Percentiles rank a stretch among this genome's conserved stretches.
These are phyloP conservation scores for Eurypyga helias DNA, from an alignment of 2,113 vertebrate genomes.

Conservation along the genomic window DNA sequence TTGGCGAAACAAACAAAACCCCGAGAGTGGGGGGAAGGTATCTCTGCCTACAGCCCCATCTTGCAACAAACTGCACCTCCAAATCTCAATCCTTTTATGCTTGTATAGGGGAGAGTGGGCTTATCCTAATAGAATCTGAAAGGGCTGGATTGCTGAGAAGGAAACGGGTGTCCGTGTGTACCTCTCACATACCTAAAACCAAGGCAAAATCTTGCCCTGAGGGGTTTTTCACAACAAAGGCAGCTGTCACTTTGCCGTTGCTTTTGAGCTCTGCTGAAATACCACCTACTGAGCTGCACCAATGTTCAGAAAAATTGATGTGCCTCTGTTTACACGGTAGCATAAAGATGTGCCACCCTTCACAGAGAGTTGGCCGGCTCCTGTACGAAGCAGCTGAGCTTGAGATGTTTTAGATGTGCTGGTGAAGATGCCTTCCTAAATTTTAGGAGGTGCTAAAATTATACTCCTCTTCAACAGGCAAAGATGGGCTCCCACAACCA, in stretches of 20 bases:
- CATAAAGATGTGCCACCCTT: neutral
- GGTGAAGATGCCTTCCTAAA: neutral
- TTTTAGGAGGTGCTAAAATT: slow-evolving; percentile 11
- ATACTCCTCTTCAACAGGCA: neutral
- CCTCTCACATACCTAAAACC: neutral
- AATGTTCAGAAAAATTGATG: neutral
- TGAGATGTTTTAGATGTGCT: neutral
- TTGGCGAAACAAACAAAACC: neutral
- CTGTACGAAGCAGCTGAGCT: neutral
- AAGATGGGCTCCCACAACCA: neutral
- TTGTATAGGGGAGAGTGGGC: neutral
- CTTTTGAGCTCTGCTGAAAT: neutral
- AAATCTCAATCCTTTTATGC: neutral
- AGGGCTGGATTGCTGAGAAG: neutral
- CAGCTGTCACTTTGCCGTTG: slow-evolving; percentile 3
- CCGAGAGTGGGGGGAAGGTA: neutral
- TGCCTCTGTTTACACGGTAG: neutral
- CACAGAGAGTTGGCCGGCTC: neutral
- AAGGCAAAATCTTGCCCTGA: neutral
- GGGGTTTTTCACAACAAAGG: neutral
- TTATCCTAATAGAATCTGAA: neutral
- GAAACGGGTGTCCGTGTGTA: rapidly evolving
- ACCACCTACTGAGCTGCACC: neutral
- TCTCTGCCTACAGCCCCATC: neutral
- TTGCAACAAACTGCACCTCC: neutral